These are phyloP conservation scores for Conchocele bisecta DNA, from an alignment of 2,888 invertebrate genomes.

Conservation along the genomic window DNA sequence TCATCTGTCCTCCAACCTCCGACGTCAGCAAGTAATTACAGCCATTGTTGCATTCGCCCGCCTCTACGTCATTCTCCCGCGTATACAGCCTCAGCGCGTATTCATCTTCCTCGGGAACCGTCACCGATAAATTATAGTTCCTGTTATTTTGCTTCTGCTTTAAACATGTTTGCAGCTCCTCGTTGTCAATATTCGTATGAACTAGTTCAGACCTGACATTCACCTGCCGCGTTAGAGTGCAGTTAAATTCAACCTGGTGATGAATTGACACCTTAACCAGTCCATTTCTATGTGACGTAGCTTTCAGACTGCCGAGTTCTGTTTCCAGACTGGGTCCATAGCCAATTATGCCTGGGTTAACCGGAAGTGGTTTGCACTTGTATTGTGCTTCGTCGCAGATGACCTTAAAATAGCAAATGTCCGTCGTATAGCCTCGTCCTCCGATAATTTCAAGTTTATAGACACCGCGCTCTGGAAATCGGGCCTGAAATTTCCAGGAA, in stretches of 20 bases:
- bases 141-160: conserved; percentile 16
- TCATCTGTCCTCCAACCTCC: conserved; percentile 37
- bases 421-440: conserved; percentile 11
- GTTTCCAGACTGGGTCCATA: conserved; percentile 46
- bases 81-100: conserved; percentile 52
- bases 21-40: conserved; percentile 56
- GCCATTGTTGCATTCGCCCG: conserved; percentile 33
- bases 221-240: conserved; percentile 17
- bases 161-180: conserved; percentile 13
- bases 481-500: conserved; percentile 29
- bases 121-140: conserved; percentile 32
- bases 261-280: conserved; percentile 31
- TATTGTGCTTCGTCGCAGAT: conserved; percentile 33
- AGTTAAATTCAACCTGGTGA: conserved; percentile 31
- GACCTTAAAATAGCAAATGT: conserved; percentile 49
- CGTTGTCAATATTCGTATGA: conserved; percentile 15
- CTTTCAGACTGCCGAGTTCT: conserved; percentile 19
- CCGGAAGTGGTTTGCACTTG: conserved; percentile 36
- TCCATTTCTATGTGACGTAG: conserved; percentile 37
- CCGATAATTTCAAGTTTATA: conserved; percentile 40
- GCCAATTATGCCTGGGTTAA: conserved; percentile 42
- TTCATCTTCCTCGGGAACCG: conserved; percentile 50
- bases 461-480: conserved; percentile 42
- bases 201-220: conserved; percentile 24
- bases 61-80: conserved; percentile 34